Evolutionary conservation across 2,888 invertebrate genomes (phyloP).

Genomic region (Vanessa cardui): DNA sequence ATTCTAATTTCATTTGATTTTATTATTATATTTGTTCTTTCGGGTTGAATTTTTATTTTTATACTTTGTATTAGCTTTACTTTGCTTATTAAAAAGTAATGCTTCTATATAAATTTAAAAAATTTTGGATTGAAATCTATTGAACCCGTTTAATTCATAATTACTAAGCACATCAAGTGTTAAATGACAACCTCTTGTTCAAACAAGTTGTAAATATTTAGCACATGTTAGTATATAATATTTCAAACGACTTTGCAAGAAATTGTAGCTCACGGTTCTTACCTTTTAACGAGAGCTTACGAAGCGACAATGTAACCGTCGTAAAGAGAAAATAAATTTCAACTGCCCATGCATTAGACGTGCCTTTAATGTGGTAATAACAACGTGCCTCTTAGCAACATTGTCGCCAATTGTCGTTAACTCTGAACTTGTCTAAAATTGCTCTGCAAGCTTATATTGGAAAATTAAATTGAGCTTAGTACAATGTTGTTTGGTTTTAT

Average conservation of each 20-base stretch:
- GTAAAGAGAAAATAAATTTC: constrained; percentile 47
- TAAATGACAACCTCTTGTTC: neutral
- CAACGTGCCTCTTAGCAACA: constrained; percentile 17
- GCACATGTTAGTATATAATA: constrained; percentile 1
- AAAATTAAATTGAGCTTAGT: constrained; percentile 10
- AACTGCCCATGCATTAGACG: constrained; percentile 43
- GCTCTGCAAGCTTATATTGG: constrained; percentile 13
- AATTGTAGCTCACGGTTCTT: constrained; percentile 31
- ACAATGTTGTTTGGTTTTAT: neutral
- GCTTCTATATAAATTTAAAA: no score
- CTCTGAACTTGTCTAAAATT: constrained; percentile 4
- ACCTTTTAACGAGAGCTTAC: constrained; percentile 39
- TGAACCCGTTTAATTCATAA: no score
- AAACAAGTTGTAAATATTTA: neutral
- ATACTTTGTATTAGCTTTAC: no score
- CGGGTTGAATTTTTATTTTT: no score
- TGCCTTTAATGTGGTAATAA: constrained; percentile 43
- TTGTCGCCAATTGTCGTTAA: constrained; percentile 25
- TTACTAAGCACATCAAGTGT: neutral
- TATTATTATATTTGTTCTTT: no score
- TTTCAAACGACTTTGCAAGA: constrained; percentile 19
- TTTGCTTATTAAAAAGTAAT: no score
- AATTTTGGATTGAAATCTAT: no score
- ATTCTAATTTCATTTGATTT: no score
- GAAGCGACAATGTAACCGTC: constrained; percentile 44